Conservation (phyloP, 2,113 vertebrate species). For the Oophaga pumilio region DNA sequence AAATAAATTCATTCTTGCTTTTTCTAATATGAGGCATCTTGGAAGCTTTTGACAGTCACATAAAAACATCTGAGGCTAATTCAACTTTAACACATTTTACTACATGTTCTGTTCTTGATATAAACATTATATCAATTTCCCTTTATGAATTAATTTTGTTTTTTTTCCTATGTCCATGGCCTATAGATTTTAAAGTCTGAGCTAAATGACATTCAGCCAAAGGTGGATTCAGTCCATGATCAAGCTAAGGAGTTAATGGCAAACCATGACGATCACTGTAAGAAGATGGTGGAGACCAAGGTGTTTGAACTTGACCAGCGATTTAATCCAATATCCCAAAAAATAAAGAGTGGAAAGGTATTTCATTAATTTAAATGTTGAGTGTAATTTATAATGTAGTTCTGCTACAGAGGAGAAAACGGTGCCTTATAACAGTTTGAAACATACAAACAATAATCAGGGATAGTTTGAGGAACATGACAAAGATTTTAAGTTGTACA, state of each 20-base stretch:
- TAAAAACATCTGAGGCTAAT: background rate
- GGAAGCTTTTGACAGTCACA: background rate
- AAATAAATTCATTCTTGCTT: background rate
- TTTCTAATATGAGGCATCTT: background rate
- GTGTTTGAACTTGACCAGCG: conserved; percentile 86
- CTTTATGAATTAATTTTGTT: conserved; percentile 74
- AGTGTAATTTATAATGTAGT: background rate
- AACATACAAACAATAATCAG: too few relatives aligned
- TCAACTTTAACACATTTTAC: background rate
- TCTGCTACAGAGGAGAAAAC: background rate
- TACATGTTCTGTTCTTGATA: background rate
- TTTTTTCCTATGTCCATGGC: conserved; percentile 74
- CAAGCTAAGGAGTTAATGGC: conserved; percentile 88
- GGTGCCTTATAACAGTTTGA: background rate
- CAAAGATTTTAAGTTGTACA: too few relatives aligned
- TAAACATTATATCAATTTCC: conserved; percentile 53
- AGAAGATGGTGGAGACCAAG: conserved; percentile 85
- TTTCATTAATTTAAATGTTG: conserved; percentile 24
- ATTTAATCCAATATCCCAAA: conserved; percentile 81
- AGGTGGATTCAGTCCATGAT: conserved; percentile 83
- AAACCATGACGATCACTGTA: conserved; percentile 89
- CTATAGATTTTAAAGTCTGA: conserved; percentile 88
- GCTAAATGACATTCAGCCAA: conserved; percentile 84
- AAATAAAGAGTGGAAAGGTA: conserved; percentile 90
- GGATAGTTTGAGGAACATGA: too few relatives aligned